Evolutionary conservation across 1,140 invertebrate genomes (phyloP).

Genomic region (Antheraea mylitta): DNA sequence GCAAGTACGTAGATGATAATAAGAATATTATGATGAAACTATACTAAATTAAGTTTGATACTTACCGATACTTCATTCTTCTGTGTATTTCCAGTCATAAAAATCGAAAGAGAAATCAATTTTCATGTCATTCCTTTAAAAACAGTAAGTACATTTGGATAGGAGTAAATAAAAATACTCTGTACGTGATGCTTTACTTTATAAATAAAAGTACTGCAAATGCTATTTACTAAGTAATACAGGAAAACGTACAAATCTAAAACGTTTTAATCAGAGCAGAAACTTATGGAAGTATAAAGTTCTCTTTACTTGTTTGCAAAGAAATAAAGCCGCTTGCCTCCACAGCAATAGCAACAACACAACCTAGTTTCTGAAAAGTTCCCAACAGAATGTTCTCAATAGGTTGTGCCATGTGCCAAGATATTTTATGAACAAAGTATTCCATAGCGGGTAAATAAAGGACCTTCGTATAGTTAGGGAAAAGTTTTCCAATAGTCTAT

Average conservation of each 20-base stretch:
- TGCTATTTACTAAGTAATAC: neutral
- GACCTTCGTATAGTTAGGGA: neutral
- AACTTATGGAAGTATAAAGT: neutral
- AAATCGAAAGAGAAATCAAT: no score
- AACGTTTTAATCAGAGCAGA: neutral
- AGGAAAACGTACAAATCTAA: neutral
- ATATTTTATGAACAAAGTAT: constrained; percentile 11
- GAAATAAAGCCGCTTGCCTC: constrained; percentile 10
- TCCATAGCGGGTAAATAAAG: neutral
- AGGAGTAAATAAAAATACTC: neutral
- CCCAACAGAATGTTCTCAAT: constrained; percentile 17
- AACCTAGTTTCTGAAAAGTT: constrained; percentile 14
- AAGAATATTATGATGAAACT: no score
- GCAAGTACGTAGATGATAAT: no score
- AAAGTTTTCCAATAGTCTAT: neutral
- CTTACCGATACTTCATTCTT: no score
- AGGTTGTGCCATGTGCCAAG: constrained; percentile 10
- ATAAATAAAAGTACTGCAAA: neutral
- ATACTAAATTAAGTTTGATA: no score
- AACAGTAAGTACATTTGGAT: neutral
- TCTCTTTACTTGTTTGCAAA: neutral
- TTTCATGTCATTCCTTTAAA: neutral
- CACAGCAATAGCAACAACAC: constrained; percentile 5
- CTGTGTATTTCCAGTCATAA: no score
- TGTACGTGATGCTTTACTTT: neutral